Percentiles rank a stretch among this genome's conserved stretches.
phyloP scores from a whole-genome alignment of 2,888 invertebrate species.

The Saturnia pavonia region DNA sequence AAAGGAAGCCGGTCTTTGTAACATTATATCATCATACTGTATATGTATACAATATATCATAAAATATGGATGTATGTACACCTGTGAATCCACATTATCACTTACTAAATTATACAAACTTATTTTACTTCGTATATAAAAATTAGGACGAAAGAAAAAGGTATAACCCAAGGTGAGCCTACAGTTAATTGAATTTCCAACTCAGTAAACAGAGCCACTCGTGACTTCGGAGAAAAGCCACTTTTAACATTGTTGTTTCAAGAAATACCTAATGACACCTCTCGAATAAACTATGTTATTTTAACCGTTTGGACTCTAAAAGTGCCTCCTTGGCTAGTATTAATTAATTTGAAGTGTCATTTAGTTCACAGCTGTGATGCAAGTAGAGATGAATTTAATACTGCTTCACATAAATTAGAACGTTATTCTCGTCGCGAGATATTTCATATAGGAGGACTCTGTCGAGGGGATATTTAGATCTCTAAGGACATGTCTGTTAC shows the following conservation, averaged over 20 bases:
- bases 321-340: constrained; percentile 19
- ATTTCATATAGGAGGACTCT: too few species aligned
- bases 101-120: background rate
- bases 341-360: constrained; percentile 36
- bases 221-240: background rate
- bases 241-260: constrained; percentile 4
- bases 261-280: background rate
- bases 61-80: background rate
- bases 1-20: too few species aligned
- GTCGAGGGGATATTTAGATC: too few species aligned
- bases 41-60: too few species aligned
- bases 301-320: constrained; percentile 20
- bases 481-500: too few species aligned
- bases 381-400: constrained; percentile 22
- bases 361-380: constrained; percentile 27
- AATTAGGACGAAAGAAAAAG: background rate
- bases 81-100: background rate
- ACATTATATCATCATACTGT: too few species aligned
- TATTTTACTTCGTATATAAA: background rate
- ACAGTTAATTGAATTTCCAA: constrained; percentile 6
- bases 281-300: constrained; percentile 20
- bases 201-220: background rate
- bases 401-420: background rate
- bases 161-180: background rate
- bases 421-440: too few species aligned